phyloP scores from a whole-genome alignment of 1,140 invertebrate species.

The Atta cephalotes region DNA sequence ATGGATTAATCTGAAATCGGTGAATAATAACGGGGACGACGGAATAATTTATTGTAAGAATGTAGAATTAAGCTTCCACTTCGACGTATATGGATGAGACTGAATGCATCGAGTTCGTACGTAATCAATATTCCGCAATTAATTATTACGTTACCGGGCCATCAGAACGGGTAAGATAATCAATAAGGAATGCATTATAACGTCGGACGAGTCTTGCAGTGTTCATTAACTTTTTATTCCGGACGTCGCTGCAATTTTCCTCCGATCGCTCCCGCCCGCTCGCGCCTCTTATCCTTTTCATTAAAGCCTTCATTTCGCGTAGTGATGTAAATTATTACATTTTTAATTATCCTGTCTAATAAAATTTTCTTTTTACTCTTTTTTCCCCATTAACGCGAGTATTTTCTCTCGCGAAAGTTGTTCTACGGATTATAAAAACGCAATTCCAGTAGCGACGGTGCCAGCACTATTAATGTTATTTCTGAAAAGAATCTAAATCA shows the following conservation, averaged over 20 bases:
- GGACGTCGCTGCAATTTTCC: slow-evolving; percentile 61
- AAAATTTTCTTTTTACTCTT: slow-evolving; percentile 39
- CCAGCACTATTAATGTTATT: slow-evolving; percentile 40
- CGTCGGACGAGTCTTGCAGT: slow-evolving; percentile 52
- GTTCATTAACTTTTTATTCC: slow-evolving; percentile 65
- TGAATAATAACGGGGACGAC: slow-evolving; percentile 22
- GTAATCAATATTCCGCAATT: slow-evolving; percentile 64
- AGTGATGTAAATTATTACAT: slow-evolving; percentile 66
- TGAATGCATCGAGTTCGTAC: slow-evolving; percentile 27
- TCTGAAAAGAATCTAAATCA: slow-evolving; percentile 34
- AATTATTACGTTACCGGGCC: slow-evolving; percentile 61
- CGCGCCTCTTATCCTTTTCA: slow-evolving; percentile 63
- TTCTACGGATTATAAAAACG: slow-evolving; percentile 57
- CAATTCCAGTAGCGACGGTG: slow-evolving; percentile 46
- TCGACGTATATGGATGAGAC: slow-evolving; percentile 2
- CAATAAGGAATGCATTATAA: slow-evolving; percentile 64
- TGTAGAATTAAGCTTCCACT: slow-evolving; percentile 39
- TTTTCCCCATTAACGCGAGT: slow-evolving; percentile 59
- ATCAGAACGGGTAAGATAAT: slow-evolving; percentile 57
- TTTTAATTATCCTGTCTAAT: slow-evolving; percentile 64
- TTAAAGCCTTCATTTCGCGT: slow-evolving; percentile 63
- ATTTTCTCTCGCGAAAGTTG: slow-evolving; percentile 54
- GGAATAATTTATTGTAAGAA: slow-evolving; percentile 55
- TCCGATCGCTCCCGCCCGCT: slow-evolving; percentile 44
- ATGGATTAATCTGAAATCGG: slow-evolving; percentile 44